A percentile compares a stretch with the other conserved stretches of the same genome.
These are phyloP conservation scores for Sebastes glaucus DNA, from an alignment of 2,797 vertebrate genomes.

Conservation along the genomic window DNA sequence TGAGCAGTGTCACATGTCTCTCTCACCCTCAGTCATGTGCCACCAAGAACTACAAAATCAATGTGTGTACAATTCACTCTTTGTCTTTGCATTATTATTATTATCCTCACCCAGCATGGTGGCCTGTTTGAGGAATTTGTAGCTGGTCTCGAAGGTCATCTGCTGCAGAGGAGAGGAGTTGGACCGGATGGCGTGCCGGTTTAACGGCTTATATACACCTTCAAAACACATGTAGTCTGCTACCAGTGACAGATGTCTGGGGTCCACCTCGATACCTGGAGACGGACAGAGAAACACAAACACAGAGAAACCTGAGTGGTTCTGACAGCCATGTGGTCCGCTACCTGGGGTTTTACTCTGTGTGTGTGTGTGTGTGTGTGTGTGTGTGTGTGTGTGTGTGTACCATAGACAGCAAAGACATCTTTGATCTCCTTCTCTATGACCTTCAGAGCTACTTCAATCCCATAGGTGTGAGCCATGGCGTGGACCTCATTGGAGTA, in stretches of 20 bases:
- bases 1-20: background rate
- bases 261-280: constrained; percentile 93
- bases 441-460: constrained; percentile 93
- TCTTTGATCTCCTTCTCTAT: constrained; percentile 98
- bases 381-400: background rate
- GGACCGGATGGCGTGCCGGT: constrained; percentile 90
- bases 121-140: constrained; percentile 95
- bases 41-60: background rate
- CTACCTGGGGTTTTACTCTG: background rate
- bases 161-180: constrained; percentile 96
- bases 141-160: constrained; percentile 99
- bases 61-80: background rate
- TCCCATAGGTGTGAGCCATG: constrained; percentile 93
- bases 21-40: background rate
- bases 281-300: background rate
- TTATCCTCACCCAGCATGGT: constrained; percentile 89
- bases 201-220: constrained; percentile 93
- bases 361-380: background rate
- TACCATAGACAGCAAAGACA: constrained; percentile 98
- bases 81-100: background rate
- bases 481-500: constrained; percentile 96
- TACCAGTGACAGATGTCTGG: constrained; percentile 94
- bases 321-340: too few relatives aligned
- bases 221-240: constrained; percentile 99
- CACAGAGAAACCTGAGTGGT: background rate